Evolutionary conservation across 2,113 vertebrate genomes (phyloP).

Genomic region (Canis aureus): DNA sequence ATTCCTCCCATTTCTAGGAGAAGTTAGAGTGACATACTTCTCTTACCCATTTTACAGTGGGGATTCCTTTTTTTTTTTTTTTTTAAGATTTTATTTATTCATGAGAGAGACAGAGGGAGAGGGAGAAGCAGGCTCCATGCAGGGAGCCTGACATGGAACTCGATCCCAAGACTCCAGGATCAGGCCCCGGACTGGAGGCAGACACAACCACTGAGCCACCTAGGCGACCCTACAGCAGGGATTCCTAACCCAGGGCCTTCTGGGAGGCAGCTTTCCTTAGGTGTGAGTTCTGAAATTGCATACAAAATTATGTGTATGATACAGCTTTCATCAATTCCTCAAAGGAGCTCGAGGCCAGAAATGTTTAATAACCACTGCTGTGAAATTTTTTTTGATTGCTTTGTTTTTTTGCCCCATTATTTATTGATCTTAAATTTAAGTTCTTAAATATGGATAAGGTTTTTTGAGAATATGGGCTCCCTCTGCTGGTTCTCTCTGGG

Average conservation of each 20-base stretch:
- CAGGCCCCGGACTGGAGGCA: no score
- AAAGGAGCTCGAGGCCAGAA: background rate
- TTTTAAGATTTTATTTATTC: no score
- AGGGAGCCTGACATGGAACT: no score
- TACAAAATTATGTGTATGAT: background rate
- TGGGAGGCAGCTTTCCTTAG: background rate
- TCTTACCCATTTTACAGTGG: background rate
- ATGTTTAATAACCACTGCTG: background rate
- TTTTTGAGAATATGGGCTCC: constrained; percentile 48
- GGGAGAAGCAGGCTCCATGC: no score
- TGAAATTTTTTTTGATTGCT: background rate
- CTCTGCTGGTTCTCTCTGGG: constrained; percentile 74
- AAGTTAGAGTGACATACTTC: background rate
- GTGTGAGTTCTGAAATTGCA: background rate
- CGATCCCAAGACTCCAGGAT: no score
- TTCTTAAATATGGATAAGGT: background rate
- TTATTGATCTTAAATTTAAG: background rate
- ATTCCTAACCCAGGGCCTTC: background rate
- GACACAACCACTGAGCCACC: no score
- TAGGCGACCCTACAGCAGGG: no score
- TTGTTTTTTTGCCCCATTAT: background rate
- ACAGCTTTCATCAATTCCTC: background rate
- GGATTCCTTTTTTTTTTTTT: background rate
- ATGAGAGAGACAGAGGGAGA: no score
- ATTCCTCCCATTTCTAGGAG: background rate